These are phyloP conservation scores for Cosmia trapezina DNA, from an alignment of 2,888 invertebrate species.

Conservation along the genomic window DNA sequence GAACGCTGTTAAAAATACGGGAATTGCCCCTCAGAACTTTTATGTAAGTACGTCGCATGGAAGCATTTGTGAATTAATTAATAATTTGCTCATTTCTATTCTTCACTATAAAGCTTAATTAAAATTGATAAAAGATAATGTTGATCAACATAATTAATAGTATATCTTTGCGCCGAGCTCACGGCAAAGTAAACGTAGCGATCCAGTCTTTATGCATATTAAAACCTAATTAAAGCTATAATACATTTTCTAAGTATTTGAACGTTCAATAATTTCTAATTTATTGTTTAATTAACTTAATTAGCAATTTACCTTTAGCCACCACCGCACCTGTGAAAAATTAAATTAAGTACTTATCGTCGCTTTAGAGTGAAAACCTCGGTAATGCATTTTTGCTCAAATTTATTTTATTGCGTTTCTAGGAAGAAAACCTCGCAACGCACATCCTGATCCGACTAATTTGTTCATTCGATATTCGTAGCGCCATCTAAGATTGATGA, in stretches of 20 bases:
- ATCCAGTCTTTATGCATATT: constrained; percentile 28
- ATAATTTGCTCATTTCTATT: not conserved
- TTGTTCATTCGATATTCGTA: too few relatives aligned
- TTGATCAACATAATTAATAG: constrained; percentile 21
- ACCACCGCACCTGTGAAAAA: constrained; percentile 16
- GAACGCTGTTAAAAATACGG: too few relatives aligned
- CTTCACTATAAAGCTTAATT: not conserved
- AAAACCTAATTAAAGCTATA: constrained; percentile 41
- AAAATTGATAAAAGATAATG: constrained; percentile 15
- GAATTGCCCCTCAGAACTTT: not conserved
- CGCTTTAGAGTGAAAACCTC: too few relatives aligned
- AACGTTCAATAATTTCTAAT: constrained; percentile 6
- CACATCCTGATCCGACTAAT: too few relatives aligned
- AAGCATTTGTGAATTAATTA: not conserved
- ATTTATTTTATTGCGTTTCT: too few relatives aligned
- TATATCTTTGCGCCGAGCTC: constrained; percentile 9
- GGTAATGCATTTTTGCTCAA: too few relatives aligned
- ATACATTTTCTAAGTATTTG: constrained; percentile 25
- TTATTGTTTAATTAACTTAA: constrained; percentile 5
- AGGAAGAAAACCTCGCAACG: too few relatives aligned
- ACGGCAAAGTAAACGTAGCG: constrained; percentile 10
- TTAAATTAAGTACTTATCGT: not conserved
- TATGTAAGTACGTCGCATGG: not conserved
- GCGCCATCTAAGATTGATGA: too few relatives aligned
- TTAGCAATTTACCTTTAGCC: not conserved